These are phyloP conservation scores for Characodon lateralis DNA, from an alignment of 2,797 vertebrate species.

Conservation along the genomic window DNA sequence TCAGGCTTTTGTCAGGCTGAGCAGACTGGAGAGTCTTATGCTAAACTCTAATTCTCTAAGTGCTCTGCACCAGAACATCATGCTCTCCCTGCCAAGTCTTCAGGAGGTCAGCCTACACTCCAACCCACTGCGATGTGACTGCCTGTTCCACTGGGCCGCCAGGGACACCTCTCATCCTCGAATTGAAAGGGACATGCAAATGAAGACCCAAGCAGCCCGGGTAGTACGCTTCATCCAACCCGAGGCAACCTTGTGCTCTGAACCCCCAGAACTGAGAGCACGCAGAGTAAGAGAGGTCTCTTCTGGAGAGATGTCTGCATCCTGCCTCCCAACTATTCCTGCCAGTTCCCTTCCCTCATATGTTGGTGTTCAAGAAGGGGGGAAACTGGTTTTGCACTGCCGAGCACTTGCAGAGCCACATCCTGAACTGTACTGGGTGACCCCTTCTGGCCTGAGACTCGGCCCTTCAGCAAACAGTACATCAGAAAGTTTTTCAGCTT, in stretches of 20 bases:
- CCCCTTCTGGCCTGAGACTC: constrained; percentile 85
- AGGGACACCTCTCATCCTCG: constrained; percentile 65
- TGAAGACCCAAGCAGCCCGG: constrained; percentile 25
- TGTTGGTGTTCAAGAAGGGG: constrained; percentile 78
- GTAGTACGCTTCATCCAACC: constrained; percentile 93
- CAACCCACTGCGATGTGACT: constrained; percentile 97
- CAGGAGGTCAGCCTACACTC: constrained; percentile 96
- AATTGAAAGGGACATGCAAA: constrained; percentile 15
- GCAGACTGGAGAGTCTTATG: constrained; percentile 94
- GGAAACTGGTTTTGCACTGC: constrained; percentile 87
- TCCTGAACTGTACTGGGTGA: constrained; percentile 95
- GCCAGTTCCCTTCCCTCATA: constrained; percentile 84
- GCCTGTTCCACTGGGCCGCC: constrained; percentile 94
- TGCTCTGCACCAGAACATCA: constrained; percentile 89
- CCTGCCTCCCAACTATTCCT: constrained; percentile 93
- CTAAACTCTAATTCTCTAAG: constrained; percentile 97
- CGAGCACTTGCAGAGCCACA: constrained; percentile 92
- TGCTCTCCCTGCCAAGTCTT: constrained; percentile 90
- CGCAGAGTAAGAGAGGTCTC: constrained; percentile 89
- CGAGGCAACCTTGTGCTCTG: constrained; percentile 91
- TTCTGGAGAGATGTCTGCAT: constrained; percentile 92
- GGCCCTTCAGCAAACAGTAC: constrained; percentile 57
- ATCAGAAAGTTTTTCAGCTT: constrained; percentile 26
- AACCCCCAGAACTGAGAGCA: constrained; percentile 90
- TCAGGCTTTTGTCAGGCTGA: constrained; percentile 89